Percentiles rank a stretch among this genome's conserved stretches.
phyloP scores from a whole-genome alignment of 2,888 invertebrate species.

The Macroteleia sp. region DNA sequence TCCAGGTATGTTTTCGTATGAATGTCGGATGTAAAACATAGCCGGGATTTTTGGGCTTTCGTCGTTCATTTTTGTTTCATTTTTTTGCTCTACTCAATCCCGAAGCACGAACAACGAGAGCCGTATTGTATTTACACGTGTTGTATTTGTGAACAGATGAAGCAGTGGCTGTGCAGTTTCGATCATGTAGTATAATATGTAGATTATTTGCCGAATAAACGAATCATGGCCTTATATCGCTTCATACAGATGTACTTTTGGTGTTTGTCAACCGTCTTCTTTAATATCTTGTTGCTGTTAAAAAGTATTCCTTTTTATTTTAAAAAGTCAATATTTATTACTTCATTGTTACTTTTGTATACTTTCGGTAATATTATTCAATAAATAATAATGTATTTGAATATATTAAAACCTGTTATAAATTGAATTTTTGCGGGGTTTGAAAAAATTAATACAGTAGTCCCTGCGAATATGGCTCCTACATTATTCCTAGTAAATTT shows the following conservation, averaged over 20 bases:
- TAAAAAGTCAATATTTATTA: no score
- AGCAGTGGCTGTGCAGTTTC: slow-evolving; percentile 39
- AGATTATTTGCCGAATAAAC: slow-evolving; percentile 44
- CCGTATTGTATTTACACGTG: slow-evolving; percentile 77
- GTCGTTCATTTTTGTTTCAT: slow-evolving; percentile 59
- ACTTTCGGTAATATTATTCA: no score
- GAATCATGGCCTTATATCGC: slow-evolving; percentile 25
- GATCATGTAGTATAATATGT: slow-evolving; percentile 43
- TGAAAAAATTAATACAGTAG: no score
- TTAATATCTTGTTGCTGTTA: no score
- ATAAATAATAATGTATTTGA: no score
- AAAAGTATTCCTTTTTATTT: no score
- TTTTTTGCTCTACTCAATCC: slow-evolving; percentile 70
- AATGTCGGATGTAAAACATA: slow-evolving; percentile 57
- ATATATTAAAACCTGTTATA: no score
- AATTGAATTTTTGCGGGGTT: no score
- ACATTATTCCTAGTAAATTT: no score
- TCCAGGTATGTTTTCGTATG: slow-evolving; percentile 53
- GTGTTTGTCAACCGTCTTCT: no score
- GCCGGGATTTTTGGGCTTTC: slow-evolving; percentile 54
- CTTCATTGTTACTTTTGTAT: no score
- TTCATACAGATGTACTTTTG: not conserved
- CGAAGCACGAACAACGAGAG: slow-evolving; percentile 73
- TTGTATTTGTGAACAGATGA: slow-evolving; percentile 70
- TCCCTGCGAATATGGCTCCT: no score